phyloP scores from a whole-genome alignment of 92 coral and sea anemone genomes.

The Meandrina meandrites region DNA sequence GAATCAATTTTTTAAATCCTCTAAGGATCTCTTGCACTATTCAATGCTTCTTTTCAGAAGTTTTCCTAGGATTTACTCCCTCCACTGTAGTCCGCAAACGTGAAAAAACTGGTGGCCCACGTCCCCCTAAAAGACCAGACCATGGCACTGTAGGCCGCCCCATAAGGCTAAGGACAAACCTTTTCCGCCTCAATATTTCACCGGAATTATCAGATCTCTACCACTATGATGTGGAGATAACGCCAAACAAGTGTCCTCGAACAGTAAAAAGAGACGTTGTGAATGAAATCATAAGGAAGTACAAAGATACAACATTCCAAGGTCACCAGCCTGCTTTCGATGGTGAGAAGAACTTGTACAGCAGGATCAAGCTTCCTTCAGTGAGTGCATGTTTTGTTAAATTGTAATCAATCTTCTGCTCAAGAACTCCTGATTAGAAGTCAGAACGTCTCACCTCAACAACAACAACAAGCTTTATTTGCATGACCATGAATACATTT shows the following conservation, averaged over 20 bases:
- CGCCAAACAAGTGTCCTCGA: constrained; percentile 59
- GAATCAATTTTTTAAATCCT: too few species aligned
- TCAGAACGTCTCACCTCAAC: background rate
- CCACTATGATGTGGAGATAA: constrained; percentile 81
- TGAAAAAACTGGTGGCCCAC: constrained; percentile 21
- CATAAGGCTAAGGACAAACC: constrained; percentile 72
- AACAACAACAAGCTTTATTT: too few species aligned
- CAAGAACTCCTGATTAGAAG: too few species aligned
- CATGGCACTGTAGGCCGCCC: constrained; percentile 72
- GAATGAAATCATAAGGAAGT: constrained; percentile 42
- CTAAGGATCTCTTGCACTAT: too few species aligned
- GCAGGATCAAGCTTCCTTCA: constrained; percentile 67
- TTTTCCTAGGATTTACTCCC: too few species aligned
- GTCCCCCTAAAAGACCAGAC: constrained; percentile 76
- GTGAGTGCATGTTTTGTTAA: constrained; percentile 50
- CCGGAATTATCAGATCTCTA: constrained; percentile 53
- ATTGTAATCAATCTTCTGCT: too few species aligned
- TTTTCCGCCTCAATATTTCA: constrained; percentile 57
- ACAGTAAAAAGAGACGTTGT: constrained; percentile 70
- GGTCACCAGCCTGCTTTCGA: constrained; percentile 83
- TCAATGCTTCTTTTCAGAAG: too few species aligned
- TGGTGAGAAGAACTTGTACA: constrained; percentile 78
- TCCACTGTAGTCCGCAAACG: constrained; percentile 34
- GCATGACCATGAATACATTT: too few species aligned
- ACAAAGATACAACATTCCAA: constrained; percentile 43